Percentiles rank a stretch among this genome's conserved stretches.
phyloP scores from a whole-genome alignment of 2,888 invertebrate species.

The Litoditis marina region DNA sequence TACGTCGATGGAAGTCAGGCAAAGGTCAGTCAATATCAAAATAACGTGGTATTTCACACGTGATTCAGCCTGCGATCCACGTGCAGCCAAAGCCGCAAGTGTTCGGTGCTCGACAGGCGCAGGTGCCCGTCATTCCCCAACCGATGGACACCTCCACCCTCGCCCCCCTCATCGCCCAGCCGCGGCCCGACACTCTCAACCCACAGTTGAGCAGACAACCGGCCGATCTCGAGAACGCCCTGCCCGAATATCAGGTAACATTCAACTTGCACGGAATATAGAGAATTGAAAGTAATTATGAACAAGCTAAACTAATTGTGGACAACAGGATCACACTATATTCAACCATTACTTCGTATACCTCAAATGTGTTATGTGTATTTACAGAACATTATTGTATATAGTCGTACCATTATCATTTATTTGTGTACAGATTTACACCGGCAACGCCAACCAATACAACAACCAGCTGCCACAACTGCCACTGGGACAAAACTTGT shows the following conservation, averaged over 20 bases:
- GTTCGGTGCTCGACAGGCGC: conserved; percentile 28
- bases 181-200: conserved; percentile 23
- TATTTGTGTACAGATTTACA: no score
- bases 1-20: neutral
- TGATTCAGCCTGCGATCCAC: conserved; percentile 23
- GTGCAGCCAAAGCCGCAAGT: conserved; percentile 20
- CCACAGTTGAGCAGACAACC: conserved; percentile 33
- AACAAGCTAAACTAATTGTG: no score
- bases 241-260: conserved; percentile 32
- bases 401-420: no score
- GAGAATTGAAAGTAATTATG: no score
- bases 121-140: conserved; percentile 21
- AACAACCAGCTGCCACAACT: conserved; percentile 17
- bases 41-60: conserved; percentile 22
- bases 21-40: neutral
- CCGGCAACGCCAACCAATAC: no score
- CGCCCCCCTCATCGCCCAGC: conserved; percentile 39
- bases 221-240: conserved; percentile 35
- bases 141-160: conserved; percentile 34
- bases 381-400: no score
- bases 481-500: conserved; percentile 9
- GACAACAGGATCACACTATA: no score
- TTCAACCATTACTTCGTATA: no score
- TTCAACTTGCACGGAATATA: no score
- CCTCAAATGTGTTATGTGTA: no score